A percentile compares a stretch with the other conserved stretches of the same genome.
These are phyloP conservation scores for Hozukius guyotensis DNA, from an alignment of 2,797 vertebrate species.

Conservation along the genomic window DNA sequence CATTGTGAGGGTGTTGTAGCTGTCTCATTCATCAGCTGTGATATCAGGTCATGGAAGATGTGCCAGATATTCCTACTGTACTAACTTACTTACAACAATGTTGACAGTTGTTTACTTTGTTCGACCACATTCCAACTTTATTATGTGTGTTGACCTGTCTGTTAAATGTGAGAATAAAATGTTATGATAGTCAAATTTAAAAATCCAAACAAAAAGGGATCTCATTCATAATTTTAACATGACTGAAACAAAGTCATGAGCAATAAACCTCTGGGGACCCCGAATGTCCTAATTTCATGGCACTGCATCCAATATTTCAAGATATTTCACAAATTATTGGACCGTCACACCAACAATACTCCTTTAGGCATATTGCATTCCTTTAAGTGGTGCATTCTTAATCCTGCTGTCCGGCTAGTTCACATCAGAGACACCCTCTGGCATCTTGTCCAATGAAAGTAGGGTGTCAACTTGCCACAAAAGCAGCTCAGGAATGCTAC, in stretches of 20 bases:
- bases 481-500: constrained; percentile 65
- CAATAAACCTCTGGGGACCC: not conserved
- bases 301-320: not conserved
- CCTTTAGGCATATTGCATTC: not conserved
- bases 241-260: too few relatives aligned
- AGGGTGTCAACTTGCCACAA: constrained; percentile 54
- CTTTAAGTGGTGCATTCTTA: not conserved
- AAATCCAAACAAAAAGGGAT: not conserved
- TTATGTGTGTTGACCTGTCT: not conserved
- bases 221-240: not conserved
- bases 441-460: constrained; percentile 31
- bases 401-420: not conserved
- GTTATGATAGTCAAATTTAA: not conserved
- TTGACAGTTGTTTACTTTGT: constrained; percentile 43
- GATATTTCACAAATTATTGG: not conserved
- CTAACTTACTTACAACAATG: not conserved
- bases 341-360: not conserved
- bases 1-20: constrained; percentile 29
- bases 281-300: not conserved
- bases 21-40: constrained; percentile 45
- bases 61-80: constrained; percentile 18
- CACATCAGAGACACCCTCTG: constrained; percentile 35
- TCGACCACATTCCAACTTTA: not conserved
- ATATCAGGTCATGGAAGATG: constrained; percentile 38
- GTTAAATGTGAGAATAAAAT: not conserved